These are phyloP conservation scores for Dynastes hyllus DNA, from an alignment of 2,888 invertebrate genomes.

Conservation along the genomic window DNA sequence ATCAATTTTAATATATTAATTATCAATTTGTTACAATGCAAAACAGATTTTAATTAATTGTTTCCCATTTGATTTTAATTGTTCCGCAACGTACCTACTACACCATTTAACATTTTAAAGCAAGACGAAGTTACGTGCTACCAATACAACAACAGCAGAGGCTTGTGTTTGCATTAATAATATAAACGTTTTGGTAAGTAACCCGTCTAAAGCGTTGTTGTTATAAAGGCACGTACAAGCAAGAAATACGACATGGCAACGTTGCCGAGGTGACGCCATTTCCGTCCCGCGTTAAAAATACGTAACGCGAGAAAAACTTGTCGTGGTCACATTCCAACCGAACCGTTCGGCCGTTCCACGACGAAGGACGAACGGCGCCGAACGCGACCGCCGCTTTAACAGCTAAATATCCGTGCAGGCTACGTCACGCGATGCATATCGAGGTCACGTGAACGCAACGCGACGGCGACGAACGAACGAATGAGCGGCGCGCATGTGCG, in stretches of 20 bases:
- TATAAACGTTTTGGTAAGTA: not conserved
- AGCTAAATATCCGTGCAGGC: constrained; percentile 31
- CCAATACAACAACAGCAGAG: too few species aligned
- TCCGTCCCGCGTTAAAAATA: constrained; percentile 69
- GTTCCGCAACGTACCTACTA: too few species aligned
- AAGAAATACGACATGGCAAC: constrained; percentile 69
- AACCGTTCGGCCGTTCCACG: constrained; percentile 49
- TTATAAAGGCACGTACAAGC: not conserved
- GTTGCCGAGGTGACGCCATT: constrained; percentile 75
- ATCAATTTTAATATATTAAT: too few species aligned
- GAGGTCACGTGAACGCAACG: constrained; percentile 61
- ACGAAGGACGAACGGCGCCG: constrained; percentile 54
- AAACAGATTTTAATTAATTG: too few species aligned
- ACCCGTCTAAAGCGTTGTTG: not conserved
- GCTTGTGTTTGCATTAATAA: too few species aligned
- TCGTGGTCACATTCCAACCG: constrained; percentile 61
- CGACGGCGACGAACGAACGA: constrained; percentile 1
- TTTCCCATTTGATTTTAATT: too few species aligned
- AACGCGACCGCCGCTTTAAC: not conserved
- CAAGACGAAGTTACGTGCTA: too few species aligned
- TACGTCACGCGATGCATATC: constrained; percentile 63
- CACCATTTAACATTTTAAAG: too few species aligned
- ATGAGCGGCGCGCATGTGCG: constrained; percentile 43
- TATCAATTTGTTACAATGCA: too few species aligned
- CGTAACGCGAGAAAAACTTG: constrained; percentile 62